phyloP scores from a whole-genome alignment of 2,888 invertebrate genomes.

The Synergus itoensis region DNA sequence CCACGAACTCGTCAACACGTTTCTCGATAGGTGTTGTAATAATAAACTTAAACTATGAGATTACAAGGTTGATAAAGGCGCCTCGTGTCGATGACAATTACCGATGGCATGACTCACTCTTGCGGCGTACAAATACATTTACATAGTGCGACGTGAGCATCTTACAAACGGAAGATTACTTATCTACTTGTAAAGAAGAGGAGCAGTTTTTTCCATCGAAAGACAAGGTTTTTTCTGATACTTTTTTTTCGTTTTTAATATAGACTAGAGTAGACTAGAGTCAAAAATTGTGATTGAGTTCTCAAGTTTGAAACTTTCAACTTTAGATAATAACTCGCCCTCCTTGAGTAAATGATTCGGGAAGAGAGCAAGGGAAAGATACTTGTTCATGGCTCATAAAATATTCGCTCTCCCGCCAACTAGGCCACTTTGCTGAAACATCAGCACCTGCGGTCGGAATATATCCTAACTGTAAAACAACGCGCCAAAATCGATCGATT shows the following conservation, averaged over 20 bases:
- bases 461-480: conserved; percentile 46
- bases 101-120: conserved; percentile 39
- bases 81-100: conserved; percentile 39
- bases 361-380: conserved; percentile 43
- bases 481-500: conserved; percentile 49
- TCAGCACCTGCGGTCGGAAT: conserved; percentile 67
- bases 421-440: conserved; percentile 60
- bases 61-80: conserved; percentile 39
- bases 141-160: conserved; percentile 34
- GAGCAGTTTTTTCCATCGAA: neutral
- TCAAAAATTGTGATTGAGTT: neutral
- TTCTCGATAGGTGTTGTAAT: conserved; percentile 13
- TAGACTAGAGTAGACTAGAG: neutral
- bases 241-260: too few relatives aligned
- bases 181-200: neutral
- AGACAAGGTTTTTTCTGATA: too few relatives aligned
- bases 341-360: neutral
- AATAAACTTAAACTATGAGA: conserved; percentile 22
- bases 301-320: neutral
- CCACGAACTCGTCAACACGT: conserved; percentile 5
- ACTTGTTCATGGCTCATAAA: conserved; percentile 67
- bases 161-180: conserved; percentile 22
- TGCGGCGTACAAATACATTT: conserved; percentile 8
- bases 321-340: neutral
- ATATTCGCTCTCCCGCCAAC: conserved; percentile 67